These are phyloP conservation scores for Aricia agestis DNA, from an alignment of 1,140 invertebrate species.

Conservation along the genomic window DNA sequence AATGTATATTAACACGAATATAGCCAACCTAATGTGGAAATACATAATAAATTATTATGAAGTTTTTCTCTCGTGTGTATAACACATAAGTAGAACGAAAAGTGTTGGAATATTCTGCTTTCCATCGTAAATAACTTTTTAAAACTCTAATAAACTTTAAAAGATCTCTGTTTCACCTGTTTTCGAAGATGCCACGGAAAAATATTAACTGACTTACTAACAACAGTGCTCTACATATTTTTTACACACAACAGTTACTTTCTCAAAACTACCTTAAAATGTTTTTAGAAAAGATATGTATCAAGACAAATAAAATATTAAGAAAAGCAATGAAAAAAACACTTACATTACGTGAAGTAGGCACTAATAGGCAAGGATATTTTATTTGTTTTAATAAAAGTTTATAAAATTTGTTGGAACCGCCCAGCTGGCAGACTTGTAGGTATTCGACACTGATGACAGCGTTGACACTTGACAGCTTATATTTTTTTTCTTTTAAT, in stretches of 20 bases:
- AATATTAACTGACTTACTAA: conserved; percentile 6
- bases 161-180: neutral
- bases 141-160: neutral
- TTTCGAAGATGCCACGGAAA: neutral
- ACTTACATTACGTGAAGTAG: conserved; percentile 37
- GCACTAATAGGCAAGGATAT: conserved; percentile 28
- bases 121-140: neutral
- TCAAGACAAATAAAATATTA: conserved; percentile 16
- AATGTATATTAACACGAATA: too few species aligned
- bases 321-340: conserved; percentile 21
- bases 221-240: conserved; percentile 25
- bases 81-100: neutral
- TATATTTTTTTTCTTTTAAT: too few species aligned
- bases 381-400: conserved; percentile 26
- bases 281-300: conserved; percentile 15
- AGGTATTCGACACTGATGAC: conserved; percentile 30
- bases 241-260: conserved; percentile 38
- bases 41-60: neutral
- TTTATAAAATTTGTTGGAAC: conserved; percentile 47
- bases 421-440: conserved; percentile 65
- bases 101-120: neutral
- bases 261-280: conserved; percentile 17
- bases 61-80: neutral
- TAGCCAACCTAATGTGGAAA: too few species aligned
- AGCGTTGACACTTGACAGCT: too few species aligned